Conservation (phyloP, 1,140 invertebrate species). For the Batillaria attramentaria region DNA sequence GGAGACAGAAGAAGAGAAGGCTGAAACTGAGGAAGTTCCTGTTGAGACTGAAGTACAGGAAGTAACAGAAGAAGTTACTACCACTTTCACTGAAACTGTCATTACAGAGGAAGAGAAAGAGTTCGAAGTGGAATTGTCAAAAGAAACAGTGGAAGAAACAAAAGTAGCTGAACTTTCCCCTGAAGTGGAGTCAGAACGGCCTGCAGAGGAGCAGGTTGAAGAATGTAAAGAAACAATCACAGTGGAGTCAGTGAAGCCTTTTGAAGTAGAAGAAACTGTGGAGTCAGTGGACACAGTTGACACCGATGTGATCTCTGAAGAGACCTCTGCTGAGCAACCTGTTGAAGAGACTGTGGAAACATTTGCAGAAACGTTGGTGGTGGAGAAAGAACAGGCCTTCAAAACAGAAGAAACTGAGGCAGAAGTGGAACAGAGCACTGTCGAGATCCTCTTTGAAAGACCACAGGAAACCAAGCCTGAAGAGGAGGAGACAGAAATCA, state of each 20-base stretch:
- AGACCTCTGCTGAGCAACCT: slow-evolving; percentile 30
- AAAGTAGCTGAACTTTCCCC: slow-evolving; percentile 3
- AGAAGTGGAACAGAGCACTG: slow-evolving; percentile 18
- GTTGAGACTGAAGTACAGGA: slow-evolving; percentile 22
- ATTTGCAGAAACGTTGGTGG: slow-evolving; percentile 20
- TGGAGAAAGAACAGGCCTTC: slow-evolving; percentile 40
- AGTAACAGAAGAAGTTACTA: slow-evolving; percentile 15
- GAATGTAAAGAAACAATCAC: slow-evolving; percentile 39
- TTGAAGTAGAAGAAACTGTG: slow-evolving; percentile 34
- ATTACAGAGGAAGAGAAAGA: slow-evolving; percentile 10
- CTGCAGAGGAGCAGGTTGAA: slow-evolving; percentile 1
- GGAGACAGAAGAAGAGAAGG: slow-evolving; percentile 24
- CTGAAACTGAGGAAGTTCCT: slow-evolving; percentile 22
- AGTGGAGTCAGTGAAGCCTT: slow-evolving; percentile 19
- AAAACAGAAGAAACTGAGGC: slow-evolving; percentile 34
- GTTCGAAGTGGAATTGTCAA: slow-evolving; percentile 6
- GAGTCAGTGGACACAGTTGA: slow-evolving; percentile 30
- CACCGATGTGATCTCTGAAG: slow-evolving; percentile 31
- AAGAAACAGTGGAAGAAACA: slow-evolving; percentile 20
- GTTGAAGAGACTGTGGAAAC: slow-evolving; percentile 33
- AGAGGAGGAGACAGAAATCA: slow-evolving; percentile 21
- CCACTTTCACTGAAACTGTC: slow-evolving; percentile 8
- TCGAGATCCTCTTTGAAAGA: slow-evolving; percentile 12
- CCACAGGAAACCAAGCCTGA: slow-evolving; percentile 20
- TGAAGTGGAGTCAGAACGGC: slow-evolving; percentile 16